phyloP scores from a whole-genome alignment of 30 jellyfish, hydroid and myxozoan genomes.

The Clytia hemisphaerica region DNA sequence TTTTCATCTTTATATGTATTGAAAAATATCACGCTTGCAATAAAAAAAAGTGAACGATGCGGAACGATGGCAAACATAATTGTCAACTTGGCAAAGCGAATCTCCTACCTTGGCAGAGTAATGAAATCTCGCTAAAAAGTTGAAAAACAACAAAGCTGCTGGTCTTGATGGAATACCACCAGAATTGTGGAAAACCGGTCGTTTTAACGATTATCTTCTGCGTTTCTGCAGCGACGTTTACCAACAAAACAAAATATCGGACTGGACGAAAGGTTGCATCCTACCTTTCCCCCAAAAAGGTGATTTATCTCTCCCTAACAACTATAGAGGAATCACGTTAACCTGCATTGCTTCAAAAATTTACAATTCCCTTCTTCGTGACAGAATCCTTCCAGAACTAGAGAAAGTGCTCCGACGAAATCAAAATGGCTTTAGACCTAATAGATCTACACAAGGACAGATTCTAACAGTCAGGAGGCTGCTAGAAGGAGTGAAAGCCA shows the following conservation, averaged over 20 bases:
- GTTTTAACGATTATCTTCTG: background rate
- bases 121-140: too few relatives aligned
- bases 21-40: too few relatives aligned
- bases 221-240: constrained; percentile 13
- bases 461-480: constrained; percentile 9
- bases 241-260: background rate
- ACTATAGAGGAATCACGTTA: constrained; percentile 20
- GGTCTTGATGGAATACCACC: constrained; percentile 19
- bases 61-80: too few relatives aligned
- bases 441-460: constrained; percentile 15
- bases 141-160: too few relatives aligned
- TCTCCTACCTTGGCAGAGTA: too few relatives aligned
- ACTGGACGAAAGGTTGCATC: constrained; percentile 21
- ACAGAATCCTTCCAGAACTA: constrained; percentile 7
- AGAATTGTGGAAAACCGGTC: too few relatives aligned
- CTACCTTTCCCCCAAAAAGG: constrained; percentile 28
- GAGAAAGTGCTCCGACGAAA: constrained; percentile 7
- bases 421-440: constrained; percentile 12
- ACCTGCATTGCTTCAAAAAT: constrained; percentile 8
- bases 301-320: background rate
- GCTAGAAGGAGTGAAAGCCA: constrained; percentile 25
- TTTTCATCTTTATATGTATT: too few relatives aligned
- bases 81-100: too few relatives aligned
- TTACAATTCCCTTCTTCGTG: constrained; percentile 7
- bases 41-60: too few relatives aligned